These are phyloP conservation scores for Grantiella picta DNA, from an alignment of 2,113 vertebrate species.

Conservation along the genomic window DNA sequence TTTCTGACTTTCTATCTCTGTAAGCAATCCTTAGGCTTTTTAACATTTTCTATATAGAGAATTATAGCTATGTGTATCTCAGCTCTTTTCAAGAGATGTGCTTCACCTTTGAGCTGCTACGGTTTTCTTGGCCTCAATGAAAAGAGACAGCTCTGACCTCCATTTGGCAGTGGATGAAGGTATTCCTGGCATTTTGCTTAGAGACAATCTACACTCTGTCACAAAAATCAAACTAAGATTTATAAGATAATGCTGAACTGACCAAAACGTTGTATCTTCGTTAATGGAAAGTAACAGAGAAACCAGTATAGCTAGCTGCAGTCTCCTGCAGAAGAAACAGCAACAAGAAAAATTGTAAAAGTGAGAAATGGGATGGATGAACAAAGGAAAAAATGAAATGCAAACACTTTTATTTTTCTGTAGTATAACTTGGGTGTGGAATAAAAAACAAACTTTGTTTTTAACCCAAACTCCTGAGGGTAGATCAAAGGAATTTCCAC, in stretches of 20 bases:
- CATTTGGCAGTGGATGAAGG: background rate
- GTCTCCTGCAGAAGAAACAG: background rate
- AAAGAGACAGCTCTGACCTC: conserved; percentile 27
- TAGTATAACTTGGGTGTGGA: background rate
- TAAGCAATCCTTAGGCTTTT: background rate
- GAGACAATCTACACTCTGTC: conserved; percentile 41
- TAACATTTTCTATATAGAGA: background rate
- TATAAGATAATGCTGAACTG: conserved; percentile 40
- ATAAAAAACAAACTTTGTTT: background rate
- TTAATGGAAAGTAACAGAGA: background rate
- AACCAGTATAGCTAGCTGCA: background rate
- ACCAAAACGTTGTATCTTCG: conserved; percentile 8
- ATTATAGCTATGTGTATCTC: background rate
- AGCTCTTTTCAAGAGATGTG: background rate
- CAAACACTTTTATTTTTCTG: background rate
- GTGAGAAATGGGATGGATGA: background rate
- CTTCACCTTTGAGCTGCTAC: background rate
- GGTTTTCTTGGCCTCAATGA: conserved; percentile 8
- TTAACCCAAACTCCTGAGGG: background rate
- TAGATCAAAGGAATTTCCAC: background rate
- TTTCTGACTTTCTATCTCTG: background rate
- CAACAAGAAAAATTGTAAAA: background rate
- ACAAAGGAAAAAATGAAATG: background rate
- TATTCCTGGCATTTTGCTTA: conserved; percentile 34
- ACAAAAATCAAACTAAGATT: conserved; percentile 56